phyloP scores from a whole-genome alignment of 1,140 invertebrate species.

The Hyphantria cunea region DNA sequence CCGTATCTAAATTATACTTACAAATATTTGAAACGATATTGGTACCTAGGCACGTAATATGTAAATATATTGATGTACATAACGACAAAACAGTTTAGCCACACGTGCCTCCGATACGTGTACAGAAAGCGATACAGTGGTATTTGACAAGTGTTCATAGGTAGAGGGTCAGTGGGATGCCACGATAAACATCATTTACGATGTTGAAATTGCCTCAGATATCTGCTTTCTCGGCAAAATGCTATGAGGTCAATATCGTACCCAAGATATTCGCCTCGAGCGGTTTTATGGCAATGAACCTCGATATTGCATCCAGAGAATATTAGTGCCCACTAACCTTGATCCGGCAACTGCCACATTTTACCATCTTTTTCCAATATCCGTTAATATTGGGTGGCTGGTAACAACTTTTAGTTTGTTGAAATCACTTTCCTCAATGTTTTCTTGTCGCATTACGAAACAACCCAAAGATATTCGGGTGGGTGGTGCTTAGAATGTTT shows the following conservation, averaged over 20 bases:
- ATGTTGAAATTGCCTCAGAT: conserved; percentile 59
- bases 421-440: conserved; percentile 45
- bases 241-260: conserved; percentile 66
- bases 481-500: conserved; percentile 21
- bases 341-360: conserved; percentile 58
- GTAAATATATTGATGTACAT: conserved; percentile 9
- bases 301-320: conserved; percentile 61
- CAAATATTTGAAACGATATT: no score
- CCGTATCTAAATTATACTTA: no score
- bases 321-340: conserved; percentile 63
- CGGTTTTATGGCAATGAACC: conserved; percentile 58
- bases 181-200: conserved; percentile 64
- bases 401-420: conserved; percentile 56
- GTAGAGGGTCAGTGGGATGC: conserved; percentile 48
- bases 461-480: conserved; percentile 17
- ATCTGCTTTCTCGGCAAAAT: conserved; percentile 58
- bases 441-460: conserved; percentile 25
- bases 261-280: conserved; percentile 56
- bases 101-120: conserved; percentile 21
- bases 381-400: conserved; percentile 54
- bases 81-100: conserved; percentile 20
- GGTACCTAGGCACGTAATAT: not conserved
- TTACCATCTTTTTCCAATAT: conserved; percentile 69
- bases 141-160: conserved; percentile 36
- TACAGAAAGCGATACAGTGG: conserved; percentile 16